Conservation (phyloP, 2,797 vertebrate species). For the Fringilla coelebs region DNA sequence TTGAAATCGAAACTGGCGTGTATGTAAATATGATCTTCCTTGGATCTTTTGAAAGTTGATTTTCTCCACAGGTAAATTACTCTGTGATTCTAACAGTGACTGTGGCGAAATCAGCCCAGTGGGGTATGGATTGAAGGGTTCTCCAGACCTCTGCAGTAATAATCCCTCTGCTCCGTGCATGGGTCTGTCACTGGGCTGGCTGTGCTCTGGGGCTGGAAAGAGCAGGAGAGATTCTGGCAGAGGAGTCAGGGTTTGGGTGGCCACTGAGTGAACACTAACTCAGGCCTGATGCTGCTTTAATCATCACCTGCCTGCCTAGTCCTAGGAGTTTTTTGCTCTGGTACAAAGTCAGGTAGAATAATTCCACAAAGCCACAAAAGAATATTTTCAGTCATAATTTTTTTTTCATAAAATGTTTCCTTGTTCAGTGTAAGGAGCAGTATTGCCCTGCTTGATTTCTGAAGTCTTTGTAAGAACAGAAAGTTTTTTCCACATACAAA, state of each 20-base stretch:
- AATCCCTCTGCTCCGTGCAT: background rate
- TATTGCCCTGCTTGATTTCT: background rate
- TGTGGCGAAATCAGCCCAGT: background rate
- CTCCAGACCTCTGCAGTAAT: background rate
- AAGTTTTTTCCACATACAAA: background rate
- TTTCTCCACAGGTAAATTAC: slow-evolving; percentile 51
- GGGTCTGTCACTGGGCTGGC: background rate
- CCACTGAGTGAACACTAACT: background rate
- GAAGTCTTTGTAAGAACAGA: background rate
- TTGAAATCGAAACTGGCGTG: slow-evolving; percentile 62
- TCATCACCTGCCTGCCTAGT: background rate
- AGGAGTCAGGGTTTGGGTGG: background rate
- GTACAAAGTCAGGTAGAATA: background rate
- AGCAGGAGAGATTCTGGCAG: background rate
- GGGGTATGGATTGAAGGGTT: background rate
- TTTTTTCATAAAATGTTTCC: background rate
- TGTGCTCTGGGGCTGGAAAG: background rate
- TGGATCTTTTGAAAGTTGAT: slow-evolving; percentile 50
- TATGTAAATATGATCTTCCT: slow-evolving; percentile 55
- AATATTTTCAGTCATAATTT: background rate
- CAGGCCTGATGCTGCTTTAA: background rate
- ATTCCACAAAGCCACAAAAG: background rate
- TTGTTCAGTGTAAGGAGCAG: background rate
- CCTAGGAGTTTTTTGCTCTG: background rate
- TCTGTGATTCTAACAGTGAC: slow-evolving; percentile 21